These are phyloP conservation scores for Eretmochelys imbricata DNA, from an alignment of 2,113 vertebrate genomes.

Conservation along the genomic window DNA sequence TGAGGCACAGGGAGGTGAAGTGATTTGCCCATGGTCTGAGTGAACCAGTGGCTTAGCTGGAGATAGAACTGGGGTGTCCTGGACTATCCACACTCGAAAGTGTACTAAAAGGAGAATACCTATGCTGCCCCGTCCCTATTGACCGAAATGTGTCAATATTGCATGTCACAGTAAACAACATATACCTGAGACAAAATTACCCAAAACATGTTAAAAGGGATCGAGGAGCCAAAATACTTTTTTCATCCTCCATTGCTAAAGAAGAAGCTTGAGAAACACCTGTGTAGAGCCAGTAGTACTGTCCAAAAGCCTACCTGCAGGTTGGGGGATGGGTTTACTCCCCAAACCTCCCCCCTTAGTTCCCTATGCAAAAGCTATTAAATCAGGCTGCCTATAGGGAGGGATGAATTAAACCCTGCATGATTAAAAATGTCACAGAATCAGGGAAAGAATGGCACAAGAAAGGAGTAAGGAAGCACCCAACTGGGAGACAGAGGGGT, in stretches of 20 bases:
- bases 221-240: background rate
- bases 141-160: background rate
- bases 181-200: background rate
- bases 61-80: background rate
- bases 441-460: background rate
- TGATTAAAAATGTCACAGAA: background rate
- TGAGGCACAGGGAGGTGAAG: slow-evolving; percentile 19
- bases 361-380: background rate
- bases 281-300: background rate
- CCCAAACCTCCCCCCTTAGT: slow-evolving; percentile 20
- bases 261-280: background rate
- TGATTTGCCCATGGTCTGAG: background rate
- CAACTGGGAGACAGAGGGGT: background rate
- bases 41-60: background rate
- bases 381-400: background rate
- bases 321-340: background rate
- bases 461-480: background rate
- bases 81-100: background rate
- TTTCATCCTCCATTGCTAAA: background rate
- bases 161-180: background rate
- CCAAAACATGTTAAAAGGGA: background rate
- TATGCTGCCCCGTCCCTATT: background rate
- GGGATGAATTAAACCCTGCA: background rate
- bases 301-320: background rate
- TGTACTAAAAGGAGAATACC: background rate